phyloP scores from a whole-genome alignment of 2,113 vertebrate species.

The Muntiacus reevesi region DNA sequence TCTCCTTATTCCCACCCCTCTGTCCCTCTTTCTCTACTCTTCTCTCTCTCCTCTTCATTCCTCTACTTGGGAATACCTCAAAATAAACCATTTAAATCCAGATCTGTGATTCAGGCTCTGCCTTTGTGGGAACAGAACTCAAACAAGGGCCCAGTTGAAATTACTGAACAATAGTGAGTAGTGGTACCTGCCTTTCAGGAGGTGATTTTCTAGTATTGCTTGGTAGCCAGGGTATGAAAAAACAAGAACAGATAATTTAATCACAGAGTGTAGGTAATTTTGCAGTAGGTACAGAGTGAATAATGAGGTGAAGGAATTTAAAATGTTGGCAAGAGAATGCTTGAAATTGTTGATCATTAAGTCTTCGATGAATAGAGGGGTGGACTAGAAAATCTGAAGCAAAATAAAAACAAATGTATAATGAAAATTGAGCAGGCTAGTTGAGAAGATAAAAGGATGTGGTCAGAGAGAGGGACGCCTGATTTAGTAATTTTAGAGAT shows the following conservation, averaged over 20 bases:
- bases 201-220: background rate
- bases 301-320: background rate
- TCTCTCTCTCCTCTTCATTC: background rate
- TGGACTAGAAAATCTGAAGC: background rate
- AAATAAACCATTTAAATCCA: background rate
- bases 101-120: background rate
- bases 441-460: background rate
- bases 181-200: background rate
- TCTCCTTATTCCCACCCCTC: background rate
- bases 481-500: background rate
- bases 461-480: background rate
- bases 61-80: background rate
- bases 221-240: background rate
- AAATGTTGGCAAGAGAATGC: background rate
- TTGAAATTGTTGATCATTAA: background rate
- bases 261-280: background rate
- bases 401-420: background rate
- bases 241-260: background rate
- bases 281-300: background rate
- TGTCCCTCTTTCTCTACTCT: background rate
- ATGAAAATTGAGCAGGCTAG: background rate
- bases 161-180: background rate
- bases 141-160: background rate
- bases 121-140: background rate
- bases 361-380: background rate